Evolutionary conservation across 1,140 invertebrate genomes (phyloP), one percentile per base, ranked within the genome.

Genomic region (Trichogramma pretiosum): DNA sequence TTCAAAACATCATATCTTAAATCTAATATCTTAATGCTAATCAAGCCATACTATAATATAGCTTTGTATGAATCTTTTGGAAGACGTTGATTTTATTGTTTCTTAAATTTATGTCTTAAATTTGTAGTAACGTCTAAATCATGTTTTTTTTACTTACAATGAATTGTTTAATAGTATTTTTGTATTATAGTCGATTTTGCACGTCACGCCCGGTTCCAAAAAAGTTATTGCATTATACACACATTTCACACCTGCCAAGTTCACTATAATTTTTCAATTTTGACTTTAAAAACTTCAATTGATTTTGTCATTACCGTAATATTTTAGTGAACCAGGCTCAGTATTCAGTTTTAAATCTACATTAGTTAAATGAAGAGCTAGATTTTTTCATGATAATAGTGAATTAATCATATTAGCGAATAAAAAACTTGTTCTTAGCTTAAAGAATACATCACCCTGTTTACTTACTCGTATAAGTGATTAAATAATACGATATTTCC

Each of bases 181-280:
- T 28, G 22, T 41, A 39, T 42, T 30, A 51, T 36, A 42, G 49
- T 55, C 38, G 38, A 41, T 33, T 51, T 54, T 36, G 54, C 59
- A 56, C 48, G 21, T 41, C 52, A 46, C 45, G 43, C 41, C 47
- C 46, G 51, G 49, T 61, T 57, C 50, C 50, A 55, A 57, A 58
- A 52, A 58, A 22, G 39, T 69, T 69, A 69, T 69, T 69, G 67
- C 67, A 69, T 69, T 67, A 69, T 65, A 69, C 67, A 62, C 55
- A 65, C 62, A 45, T 55, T 60, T 62, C 61, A 58, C 60, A 50
- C 24, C 34, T 56, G 56, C 56, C 55, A 30, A 30, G 52, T 60
- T 57, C 57, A 61, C 33, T 44, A 18, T 14, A 32, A 30, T 13
- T 22, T 42, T 22, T 22, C 23, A 30, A 42, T 30, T 14, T 36